These are phyloP conservation scores for Dendronephthya gigantea DNA, from an alignment of 64 coral and sea anemone species.

Conservation along the genomic window DNA sequence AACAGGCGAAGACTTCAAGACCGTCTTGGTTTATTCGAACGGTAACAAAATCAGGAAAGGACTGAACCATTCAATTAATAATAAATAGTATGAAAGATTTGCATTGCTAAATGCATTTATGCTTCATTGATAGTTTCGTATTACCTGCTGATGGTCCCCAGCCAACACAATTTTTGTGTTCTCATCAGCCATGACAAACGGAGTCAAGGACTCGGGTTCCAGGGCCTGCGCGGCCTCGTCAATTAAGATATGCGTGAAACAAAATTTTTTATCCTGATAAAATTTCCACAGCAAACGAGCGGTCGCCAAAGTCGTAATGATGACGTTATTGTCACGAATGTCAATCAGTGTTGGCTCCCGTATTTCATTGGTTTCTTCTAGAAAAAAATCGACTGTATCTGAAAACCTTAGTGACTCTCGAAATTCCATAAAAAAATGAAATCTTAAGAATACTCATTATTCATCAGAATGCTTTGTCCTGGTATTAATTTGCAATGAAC, in stretches of 20 bases:
- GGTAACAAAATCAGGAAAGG: too few relatives aligned
- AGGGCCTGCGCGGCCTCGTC: constrained; percentile 1
- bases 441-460: too few relatives aligned
- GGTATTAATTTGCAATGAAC: too few relatives aligned
- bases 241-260: constrained; percentile 5
- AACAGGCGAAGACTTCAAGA: too few relatives aligned
- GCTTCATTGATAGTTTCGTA: too few relatives aligned
- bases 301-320: neutral
- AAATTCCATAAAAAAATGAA: too few relatives aligned
- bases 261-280: neutral
- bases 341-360: neutral
- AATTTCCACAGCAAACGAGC: neutral
- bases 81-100: neutral
- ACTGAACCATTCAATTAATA: neutral
- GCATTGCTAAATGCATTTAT: neutral
- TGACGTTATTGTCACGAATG: neutral
- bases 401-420: too few relatives aligned
- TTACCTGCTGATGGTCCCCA: constrained; percentile 5
- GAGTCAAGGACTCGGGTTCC: neutral
- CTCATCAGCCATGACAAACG: neutral
- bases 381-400: too few relatives aligned
- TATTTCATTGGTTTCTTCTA: neutral
- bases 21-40: too few relatives aligned
- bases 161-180: neutral
- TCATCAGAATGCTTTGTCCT: too few relatives aligned